Percentiles rank a stretch among this genome's conserved stretches.
These are phyloP conservation scores for Sebastes flavidus DNA, from an alignment of 2,797 vertebrate genomes.

Conservation along the genomic window DNA sequence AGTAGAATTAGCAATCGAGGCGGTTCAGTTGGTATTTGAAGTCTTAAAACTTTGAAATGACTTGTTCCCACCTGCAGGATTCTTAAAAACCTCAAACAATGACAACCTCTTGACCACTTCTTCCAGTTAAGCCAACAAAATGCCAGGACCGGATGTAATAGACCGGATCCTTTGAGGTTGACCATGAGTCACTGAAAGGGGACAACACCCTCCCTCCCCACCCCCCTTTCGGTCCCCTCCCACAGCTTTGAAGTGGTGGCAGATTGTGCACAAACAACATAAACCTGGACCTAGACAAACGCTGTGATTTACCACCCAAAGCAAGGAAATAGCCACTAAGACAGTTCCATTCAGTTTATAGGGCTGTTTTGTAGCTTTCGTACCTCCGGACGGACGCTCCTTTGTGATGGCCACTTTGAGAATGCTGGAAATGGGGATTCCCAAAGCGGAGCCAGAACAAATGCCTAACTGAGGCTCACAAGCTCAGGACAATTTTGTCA, in stretches of 20 bases:
- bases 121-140: conserved; percentile 50
- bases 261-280: conserved; percentile 78
- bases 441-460: conserved; percentile 50
- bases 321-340: conserved; percentile 73
- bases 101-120: conserved; percentile 34
- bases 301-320: conserved; percentile 72
- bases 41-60: conserved; percentile 11
- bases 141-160: conserved; percentile 44
- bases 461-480: conserved; percentile 44
- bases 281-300: conserved; percentile 77
- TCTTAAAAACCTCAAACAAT: conserved; percentile 14
- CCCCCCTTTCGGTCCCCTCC: conserved; percentile 42
- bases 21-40: not conserved
- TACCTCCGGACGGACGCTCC: conserved; percentile 67
- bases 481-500: conserved; percentile 17
- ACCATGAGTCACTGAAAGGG: conserved; percentile 66
- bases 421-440: conserved; percentile 61
- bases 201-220: conserved; percentile 47
- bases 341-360: conserved; percentile 74
- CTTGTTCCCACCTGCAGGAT: conserved; percentile 41
- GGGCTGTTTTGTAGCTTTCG: conserved; percentile 74
- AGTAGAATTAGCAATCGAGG: not conserved
- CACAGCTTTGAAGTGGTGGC: conserved; percentile 81
- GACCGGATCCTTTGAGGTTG: conserved; percentile 62
- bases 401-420: conserved; percentile 78